Base-by-base conservation (phyloP, 2,888 invertebrate genomes). In the Acrocera orbiculus region DNA sequence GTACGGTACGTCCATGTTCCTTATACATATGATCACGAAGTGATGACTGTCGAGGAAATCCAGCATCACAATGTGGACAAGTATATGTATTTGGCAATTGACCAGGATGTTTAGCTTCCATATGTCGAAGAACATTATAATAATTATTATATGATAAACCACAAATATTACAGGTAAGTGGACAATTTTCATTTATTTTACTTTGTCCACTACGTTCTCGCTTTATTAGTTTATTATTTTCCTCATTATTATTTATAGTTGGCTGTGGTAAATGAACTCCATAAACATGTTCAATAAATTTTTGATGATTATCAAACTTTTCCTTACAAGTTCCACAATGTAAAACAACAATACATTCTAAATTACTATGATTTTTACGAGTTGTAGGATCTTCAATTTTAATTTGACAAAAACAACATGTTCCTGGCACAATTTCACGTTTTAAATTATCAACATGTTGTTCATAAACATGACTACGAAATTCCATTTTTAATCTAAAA, bases 31-130 rank as follows among this genome's bases (percentile, higher is more conserved):
- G 61, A 34, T 61, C 60, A 3, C 61, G 51, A 19, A 61, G 46
- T 39, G 58, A 58, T 4, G 58, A 56, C 31, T 60, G 49, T 5
- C 61, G 47, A 2, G 60, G 58, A 49, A 56, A 61, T 9, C 60
- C 61, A 16, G 50, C 47, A 8, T 56, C 47, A 29, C 61, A 61
- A 4, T 51, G 49, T 2, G 57, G 55, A 36, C 61, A 61, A 36
- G 56, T 56, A 43, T 61, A 61, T 1, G 58, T 58, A 35, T 57
- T 53, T 8, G 61, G 61, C 39, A 61, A 41, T 39, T 61, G 59
- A 38, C 59, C 58, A 0, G 61, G 61, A 50, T 61, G 61, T 39
- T 61, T 61, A 3, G 58, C 54, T 42, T 61, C 61, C 61, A 61
- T 61, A 38, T 61, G 61, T 0, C 61, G 51, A 30, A 61, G 42